Evolutionary conservation across 2,888 invertebrate species (phyloP).

Genomic region (Amphipoea lucens): DNA sequence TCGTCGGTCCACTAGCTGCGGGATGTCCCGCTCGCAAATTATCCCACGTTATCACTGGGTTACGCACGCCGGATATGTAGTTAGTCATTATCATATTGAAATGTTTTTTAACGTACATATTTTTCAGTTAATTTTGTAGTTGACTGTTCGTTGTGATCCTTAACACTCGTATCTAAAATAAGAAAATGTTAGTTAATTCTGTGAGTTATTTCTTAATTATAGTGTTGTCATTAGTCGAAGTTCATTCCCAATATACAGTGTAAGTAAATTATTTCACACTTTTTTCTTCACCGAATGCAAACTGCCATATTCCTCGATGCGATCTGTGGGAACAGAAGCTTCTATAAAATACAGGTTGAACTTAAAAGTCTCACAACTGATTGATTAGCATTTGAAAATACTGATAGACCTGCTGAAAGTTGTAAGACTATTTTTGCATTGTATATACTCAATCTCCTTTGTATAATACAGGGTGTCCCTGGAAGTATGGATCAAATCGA

Average conservation of each 20-base stretch:
- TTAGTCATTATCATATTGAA: conserved; percentile 15
- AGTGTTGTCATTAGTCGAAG: background rate
- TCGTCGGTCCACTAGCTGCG: background rate
- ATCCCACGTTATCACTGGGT: conserved; percentile 22
- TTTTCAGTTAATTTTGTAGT: conserved; percentile 24
- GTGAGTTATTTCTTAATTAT: conserved; percentile 16
- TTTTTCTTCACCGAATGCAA: background rate
- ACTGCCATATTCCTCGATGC: background rate
- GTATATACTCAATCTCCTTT: background rate
- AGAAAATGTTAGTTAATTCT: conserved; percentile 24
- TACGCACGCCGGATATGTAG: conserved; percentile 18
- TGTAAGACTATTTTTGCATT: background rate
- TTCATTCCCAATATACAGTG: background rate
- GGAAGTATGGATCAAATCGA: too few species aligned
- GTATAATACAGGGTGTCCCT: too few species aligned
- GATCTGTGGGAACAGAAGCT: background rate
- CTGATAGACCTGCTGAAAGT: background rate
- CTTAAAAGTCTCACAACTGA: background rate
- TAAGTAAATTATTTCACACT: conserved; percentile 17
- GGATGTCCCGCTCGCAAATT: background rate
- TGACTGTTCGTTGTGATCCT: background rate
- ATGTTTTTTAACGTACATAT: background rate
- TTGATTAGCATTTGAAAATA: background rate
- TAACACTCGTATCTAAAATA: background rate
- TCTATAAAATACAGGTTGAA: background rate